phyloP scores from a whole-genome alignment of 2,888 invertebrate species.

The Colostygia pectinataria region DNA sequence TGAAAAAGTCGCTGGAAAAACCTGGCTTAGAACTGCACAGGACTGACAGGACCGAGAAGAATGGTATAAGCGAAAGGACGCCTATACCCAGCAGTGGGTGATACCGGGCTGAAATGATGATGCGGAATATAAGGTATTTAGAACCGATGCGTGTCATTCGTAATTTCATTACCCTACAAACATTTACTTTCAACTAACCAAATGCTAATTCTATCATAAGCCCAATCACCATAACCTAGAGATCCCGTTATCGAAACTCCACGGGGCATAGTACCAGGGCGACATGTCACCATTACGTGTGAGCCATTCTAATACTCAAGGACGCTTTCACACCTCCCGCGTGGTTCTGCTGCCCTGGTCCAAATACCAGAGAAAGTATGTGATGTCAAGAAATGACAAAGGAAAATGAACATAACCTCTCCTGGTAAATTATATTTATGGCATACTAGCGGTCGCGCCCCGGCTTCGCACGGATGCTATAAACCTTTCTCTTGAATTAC shows the following conservation, averaged over 20 bases:
- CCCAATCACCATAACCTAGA: slow-evolving; percentile 9
- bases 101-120: too few species aligned
- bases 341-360: slow-evolving; percentile 26
- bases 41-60: too few species aligned
- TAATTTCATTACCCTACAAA: background rate
- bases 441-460: too few species aligned
- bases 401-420: slow-evolving; percentile 1
- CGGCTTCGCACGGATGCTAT: too few species aligned
- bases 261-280: slow-evolving; percentile 16
- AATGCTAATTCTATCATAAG: slow-evolving; percentile 7
- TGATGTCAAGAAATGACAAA: slow-evolving; percentile 2
- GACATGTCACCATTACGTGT: slow-evolving; percentile 22
- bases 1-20: too few species aligned
- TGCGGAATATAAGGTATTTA: too few species aligned
- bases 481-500: too few species aligned
- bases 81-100: too few species aligned
- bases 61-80: too few species aligned
- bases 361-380: slow-evolving; percentile 37
- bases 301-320: slow-evolving; percentile 27
- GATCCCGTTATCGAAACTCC: slow-evolving; percentile 23
- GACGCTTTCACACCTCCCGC: slow-evolving; percentile 29
- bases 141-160: too few species aligned
- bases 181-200: background rate
- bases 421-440: too few species aligned
- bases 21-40: too few species aligned